Percentiles rank a stretch among this genome's conserved stretches.
Evolutionary conservation across 1,140 invertebrate genomes (phyloP).

Genomic region (Papilio polytes): DNA sequence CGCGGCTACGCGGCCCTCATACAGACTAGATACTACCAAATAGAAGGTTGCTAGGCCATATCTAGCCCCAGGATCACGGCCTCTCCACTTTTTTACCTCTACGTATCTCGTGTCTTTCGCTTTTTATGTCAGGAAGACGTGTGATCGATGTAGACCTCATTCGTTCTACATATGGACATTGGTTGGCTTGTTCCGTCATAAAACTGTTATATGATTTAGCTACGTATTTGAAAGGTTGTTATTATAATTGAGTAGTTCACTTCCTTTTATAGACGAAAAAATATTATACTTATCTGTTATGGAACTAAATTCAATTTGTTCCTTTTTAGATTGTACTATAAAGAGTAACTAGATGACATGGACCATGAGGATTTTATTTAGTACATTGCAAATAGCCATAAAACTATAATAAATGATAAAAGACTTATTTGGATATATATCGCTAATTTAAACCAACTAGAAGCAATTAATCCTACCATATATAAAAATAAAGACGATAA

Average conservation of each 20-base stretch:
- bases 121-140: constrained; percentile 38
- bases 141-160: constrained; percentile 11
- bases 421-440: not conserved
- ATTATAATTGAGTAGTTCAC: constrained; percentile 28
- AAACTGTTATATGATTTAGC: constrained; percentile 26
- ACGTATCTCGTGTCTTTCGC: constrained; percentile 27
- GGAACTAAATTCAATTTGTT: constrained; percentile 11
- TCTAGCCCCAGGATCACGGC: constrained; percentile 29
- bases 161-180: constrained; percentile 10
- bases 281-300: not conserved
- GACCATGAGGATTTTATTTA: not conserved
- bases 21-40: constrained; percentile 10
- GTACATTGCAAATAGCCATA: not conserved
- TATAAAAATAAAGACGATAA: not conserved
- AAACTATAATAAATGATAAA: not conserved
- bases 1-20: constrained; percentile 25
- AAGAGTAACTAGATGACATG: not conserved
- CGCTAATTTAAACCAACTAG: not conserved
- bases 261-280: constrained; percentile 10
- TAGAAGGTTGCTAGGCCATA: constrained; percentile 30
- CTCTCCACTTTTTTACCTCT: constrained; percentile 1
- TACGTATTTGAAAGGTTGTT: constrained; percentile 26
- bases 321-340: not conserved
- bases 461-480: not conserved
- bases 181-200: constrained; percentile 34